phyloP scores from a whole-genome alignment of 2,797 vertebrate species.

The Urophycis tenuis region DNA sequence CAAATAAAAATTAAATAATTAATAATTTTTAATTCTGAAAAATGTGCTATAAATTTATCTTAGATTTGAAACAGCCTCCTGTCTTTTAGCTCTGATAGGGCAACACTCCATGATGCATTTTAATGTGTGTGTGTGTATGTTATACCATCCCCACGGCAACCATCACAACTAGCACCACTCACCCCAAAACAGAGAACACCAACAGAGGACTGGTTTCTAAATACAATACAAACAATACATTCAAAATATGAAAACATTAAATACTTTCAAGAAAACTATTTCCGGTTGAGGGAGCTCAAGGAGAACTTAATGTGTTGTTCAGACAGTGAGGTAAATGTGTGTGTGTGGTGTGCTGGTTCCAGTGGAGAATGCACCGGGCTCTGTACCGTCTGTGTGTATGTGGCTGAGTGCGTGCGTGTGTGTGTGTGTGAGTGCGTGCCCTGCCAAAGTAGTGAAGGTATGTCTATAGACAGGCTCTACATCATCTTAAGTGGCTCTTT shows the following conservation, averaged over 20 bases:
- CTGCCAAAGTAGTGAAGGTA: constrained; percentile 69
- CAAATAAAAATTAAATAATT: no score
- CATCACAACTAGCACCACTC: not conserved
- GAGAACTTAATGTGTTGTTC: not conserved
- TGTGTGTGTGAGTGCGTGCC: constrained; percentile 38
- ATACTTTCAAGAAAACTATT: not conserved
- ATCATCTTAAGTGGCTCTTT: constrained; percentile 82
- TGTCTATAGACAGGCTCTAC: constrained; percentile 70
- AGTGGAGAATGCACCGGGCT: not conserved
- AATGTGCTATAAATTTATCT: no score
- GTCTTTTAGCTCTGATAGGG: not conserved
- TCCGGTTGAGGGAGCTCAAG: not conserved
- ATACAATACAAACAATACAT: no score
- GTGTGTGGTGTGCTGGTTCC: not conserved
- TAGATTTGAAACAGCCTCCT: not conserved
- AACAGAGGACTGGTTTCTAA: no score
- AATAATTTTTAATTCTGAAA: no score
- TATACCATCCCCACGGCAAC: not conserved
- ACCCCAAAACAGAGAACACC: not conserved
- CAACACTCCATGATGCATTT: not conserved
- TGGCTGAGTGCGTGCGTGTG: constrained; percentile 9
- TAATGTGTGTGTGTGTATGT: not conserved
- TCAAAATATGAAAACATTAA: not conserved
- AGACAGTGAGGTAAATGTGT: not conserved
- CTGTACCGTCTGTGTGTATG: not conserved